Evolutionary conservation across 2,113 vertebrate species (phyloP).

Genomic region (Uria aalge): DNA sequence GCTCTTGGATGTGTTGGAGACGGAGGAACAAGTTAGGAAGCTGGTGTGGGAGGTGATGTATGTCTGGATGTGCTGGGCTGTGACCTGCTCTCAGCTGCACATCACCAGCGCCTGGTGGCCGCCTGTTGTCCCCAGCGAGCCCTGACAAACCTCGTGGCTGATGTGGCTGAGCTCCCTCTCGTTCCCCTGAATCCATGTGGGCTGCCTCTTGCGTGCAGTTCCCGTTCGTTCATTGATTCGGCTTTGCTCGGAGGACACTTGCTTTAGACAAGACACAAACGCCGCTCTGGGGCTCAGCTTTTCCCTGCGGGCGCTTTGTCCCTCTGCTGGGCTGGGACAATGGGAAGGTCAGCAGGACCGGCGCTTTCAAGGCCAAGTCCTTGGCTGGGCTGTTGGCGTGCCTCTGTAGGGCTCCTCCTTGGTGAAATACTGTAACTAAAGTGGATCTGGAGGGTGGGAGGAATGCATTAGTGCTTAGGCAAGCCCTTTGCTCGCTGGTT

Average conservation of each 20-base stretch:
- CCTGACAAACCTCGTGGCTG: background rate
- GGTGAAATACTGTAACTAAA: background rate
- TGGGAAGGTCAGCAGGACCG: background rate
- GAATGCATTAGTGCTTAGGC: background rate
- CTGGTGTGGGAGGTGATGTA: background rate
- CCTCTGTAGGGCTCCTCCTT: background rate
- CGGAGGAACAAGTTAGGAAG: background rate
- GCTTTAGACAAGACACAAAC: background rate
- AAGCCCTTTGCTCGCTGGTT: background rate
- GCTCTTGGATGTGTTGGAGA: background rate
- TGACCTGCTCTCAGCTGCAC: background rate
- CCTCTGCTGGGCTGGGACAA: background rate
- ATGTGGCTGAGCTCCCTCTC: background rate
- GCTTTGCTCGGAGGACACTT: background rate
- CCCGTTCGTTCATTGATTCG: rapidly evolving
- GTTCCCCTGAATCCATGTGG: background rate
- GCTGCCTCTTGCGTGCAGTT: rapidly evolving
- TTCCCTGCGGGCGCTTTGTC: background rate
- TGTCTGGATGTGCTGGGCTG: background rate
- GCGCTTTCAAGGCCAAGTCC: background rate
- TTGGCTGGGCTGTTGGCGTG: background rate
- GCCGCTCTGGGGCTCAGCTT: background rate
- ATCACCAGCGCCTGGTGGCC: background rate
- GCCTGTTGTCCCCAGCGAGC: background rate
- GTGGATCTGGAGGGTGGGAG: background rate